Percentiles rank a stretch among this genome's conserved stretches.
Conservation (phyloP, 2,797 vertebrate genomes). For the Pantherophis alleghaniensis region DNA sequence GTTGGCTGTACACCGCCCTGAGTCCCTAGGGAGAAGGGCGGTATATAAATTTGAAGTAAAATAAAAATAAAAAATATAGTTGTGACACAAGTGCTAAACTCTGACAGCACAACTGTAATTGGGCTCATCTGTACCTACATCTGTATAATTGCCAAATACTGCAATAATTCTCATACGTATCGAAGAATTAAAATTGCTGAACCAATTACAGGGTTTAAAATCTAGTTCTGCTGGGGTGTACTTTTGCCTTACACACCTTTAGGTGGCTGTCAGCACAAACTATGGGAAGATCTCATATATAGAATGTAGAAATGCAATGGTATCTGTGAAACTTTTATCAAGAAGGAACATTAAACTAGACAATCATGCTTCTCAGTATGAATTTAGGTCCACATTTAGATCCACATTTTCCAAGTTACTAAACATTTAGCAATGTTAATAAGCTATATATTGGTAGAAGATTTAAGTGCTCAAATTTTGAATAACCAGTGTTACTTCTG, state of each 20-base stretch:
- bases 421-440: not conserved
- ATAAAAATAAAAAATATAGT: too few species aligned
- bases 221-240: not conserved
- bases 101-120: not conserved
- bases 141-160: not conserved
- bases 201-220: not conserved
- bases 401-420: not conserved
- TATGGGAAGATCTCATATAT: not conserved
- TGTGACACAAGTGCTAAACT: not conserved
- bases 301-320: not conserved
- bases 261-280: not conserved
- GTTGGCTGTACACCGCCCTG: too few species aligned
- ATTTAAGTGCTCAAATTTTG: not conserved
- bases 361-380: not conserved
- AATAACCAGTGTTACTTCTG: constrained; percentile 39
- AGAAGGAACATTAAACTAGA: not conserved
- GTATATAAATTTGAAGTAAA: too few species aligned
- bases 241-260: not conserved
- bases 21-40: too few species aligned
- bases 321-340: not conserved
- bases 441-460: not conserved
- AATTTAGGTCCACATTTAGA: not conserved
- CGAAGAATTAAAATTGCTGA: not conserved
- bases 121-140: not conserved
- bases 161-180: not conserved